Evolutionary conservation across 2,113 vertebrate species (phyloP).

Genomic region (Mixornis gularis): DNA sequence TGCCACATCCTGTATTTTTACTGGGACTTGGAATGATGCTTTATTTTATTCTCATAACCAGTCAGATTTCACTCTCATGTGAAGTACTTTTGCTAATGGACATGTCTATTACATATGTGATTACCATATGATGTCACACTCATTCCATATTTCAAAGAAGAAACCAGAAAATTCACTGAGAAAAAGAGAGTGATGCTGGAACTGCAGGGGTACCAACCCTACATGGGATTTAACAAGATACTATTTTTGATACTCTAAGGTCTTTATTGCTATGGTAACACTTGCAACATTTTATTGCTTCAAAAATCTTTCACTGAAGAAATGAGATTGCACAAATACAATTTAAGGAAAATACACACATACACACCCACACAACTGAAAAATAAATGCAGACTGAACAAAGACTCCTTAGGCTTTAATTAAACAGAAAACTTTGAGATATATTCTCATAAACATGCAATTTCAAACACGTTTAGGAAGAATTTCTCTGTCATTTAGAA

Average conservation of each 20-base stretch:
- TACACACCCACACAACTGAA: neutral
- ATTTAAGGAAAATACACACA: neutral
- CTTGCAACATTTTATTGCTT: neutral
- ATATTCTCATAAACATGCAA: neutral
- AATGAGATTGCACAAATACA: neutral
- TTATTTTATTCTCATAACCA: neutral
- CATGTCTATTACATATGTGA: neutral
- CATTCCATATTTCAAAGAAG: neutral
- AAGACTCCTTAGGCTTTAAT: neutral
- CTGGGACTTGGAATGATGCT: neutral
- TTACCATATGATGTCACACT: neutral
- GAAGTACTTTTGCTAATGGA: neutral
- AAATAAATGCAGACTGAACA: neutral
- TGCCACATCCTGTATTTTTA: neutral
- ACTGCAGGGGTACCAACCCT: neutral
- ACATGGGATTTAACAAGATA: neutral
- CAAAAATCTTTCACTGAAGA: neutral
- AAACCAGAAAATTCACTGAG: neutral
- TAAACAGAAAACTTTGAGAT: neutral
- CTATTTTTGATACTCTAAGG: neutral
- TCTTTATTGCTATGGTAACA: constrained; percentile 48
- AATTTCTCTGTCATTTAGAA: neutral
- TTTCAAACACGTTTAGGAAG: neutral
- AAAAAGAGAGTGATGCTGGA: neutral
- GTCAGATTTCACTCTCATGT: neutral